Base-by-base conservation (phyloP, 2,888 invertebrate genomes). In the Epirrhoe alternata region DNA sequence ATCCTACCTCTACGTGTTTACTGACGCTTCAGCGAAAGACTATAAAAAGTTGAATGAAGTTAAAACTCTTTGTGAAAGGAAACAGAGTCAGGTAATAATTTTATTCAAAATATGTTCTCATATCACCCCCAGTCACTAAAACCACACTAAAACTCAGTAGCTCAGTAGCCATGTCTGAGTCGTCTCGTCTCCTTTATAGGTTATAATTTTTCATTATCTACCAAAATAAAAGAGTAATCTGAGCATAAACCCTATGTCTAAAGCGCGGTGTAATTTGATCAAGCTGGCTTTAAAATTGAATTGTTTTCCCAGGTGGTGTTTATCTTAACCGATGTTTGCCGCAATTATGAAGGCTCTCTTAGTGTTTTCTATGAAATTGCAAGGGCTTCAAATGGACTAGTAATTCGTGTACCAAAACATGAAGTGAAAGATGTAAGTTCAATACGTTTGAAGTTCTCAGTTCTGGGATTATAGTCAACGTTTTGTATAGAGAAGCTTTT, bases 21-120 rank as follows among this genome's bases (percentile, higher is more conserved):
- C 78, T 5, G 77, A 79, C 51, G 77, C 77, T 0, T 63, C 61
- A 12, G 76, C 79, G 3, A 80, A 80, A 51, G 75, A 77, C 31
- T 56, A 66, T 17, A 2, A 54, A 4, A 66, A 63, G 55, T 49
- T 72, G 0, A 16, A 61, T 1, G 57, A 62, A 1, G 69, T 80
- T 14, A 72, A 68, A 50, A 53, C 33, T 10, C 64, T 78, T 30
- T 76, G 77, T 53, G 68, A 69, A 53, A 67, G 67, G 24, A 74
- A 73, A 55, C 72, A 72, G 12, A 78, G 72, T 55, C 72, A 73
- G 70, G 72, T 73, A 69, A 35, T 45, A 2, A 7, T 38, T 38
- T 10, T 42, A 12, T 35, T n/a, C n/a, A n/a, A n/a, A n/a, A n/a
- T n/a, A n/a, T n/a, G n/a, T n/a, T n/a, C n/a, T n/a, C n/a, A n/a